Base-by-base conservation (phyloP, 2,113 vertebrate species). In the Zootoca vivipara region DNA sequence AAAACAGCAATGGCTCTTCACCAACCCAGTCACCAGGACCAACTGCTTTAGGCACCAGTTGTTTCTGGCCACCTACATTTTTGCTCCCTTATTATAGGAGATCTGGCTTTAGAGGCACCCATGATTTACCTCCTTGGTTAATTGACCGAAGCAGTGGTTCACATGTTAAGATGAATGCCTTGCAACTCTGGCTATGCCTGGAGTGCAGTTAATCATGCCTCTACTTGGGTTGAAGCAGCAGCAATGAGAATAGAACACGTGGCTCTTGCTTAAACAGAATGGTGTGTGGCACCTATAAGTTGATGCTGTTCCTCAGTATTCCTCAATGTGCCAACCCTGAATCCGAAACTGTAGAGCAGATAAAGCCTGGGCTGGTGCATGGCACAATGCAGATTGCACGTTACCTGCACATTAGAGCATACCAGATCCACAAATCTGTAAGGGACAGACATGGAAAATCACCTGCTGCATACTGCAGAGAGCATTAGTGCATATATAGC, bases 161-260 rank as follows among this genome's bases (percentile, higher is more conserved):
- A 65, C 30, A 46, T 35, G 35, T 65, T 65, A 64, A 75, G 40
- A 87, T 87, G 69, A 82, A 82, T 82, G 52, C 38, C 69, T 75
- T 74, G 56, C 26, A 35, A 74, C 30, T 42, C 56, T 26, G 69
- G 56, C 70, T 56, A 52, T 82, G 70, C 64, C 24, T 64, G 7
- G 46, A 46, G 56, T 75, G 22, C 12, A 82, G 7, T 87, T 82
- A 87, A 87, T 87, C 56, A 64, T 64, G 35, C 58, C 12, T 78
- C 30, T 64, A 86, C 62, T 69, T 78, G 40, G 78, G 78, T 79
- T 72, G 85, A 87, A 70, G 42, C 42, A 56, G 62, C n/a, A 86
- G 42, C 40, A 52, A 38, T 58, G n/a, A 30, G 30, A 78, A 12
- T 83, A 24, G 69, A 42, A 65, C 46, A 81, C 5, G 13, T 52